phyloP scores from a whole-genome alignment of 37 sponge, comb jelly and placozoan genomes.

The Spongia lamella region DNA sequence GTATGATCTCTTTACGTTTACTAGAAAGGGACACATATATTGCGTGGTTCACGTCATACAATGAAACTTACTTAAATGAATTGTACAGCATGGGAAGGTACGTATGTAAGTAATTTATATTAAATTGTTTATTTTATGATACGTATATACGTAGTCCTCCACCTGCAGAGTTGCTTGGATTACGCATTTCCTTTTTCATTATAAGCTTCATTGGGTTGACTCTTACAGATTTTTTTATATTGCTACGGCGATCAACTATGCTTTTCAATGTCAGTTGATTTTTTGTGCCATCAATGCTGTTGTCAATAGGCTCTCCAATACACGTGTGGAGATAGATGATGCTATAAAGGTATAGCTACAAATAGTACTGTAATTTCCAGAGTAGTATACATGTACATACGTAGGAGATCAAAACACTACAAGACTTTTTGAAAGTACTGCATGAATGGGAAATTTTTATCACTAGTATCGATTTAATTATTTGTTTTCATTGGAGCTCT shows the following conservation, averaged over 20 bases:
- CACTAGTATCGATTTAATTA: too few relatives aligned
- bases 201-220: constrained; percentile 59
- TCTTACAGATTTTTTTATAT: constrained; percentile 69
- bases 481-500: too few relatives aligned
- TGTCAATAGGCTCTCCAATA: constrained; percentile 24
- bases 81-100: too few relatives aligned
- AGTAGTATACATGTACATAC: too few relatives aligned
- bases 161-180: not conserved
- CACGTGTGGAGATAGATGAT: constrained; percentile 48
- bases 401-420: too few relatives aligned
- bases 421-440: too few relatives aligned
- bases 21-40: constrained; percentile 28
- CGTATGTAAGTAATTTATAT: too few relatives aligned
- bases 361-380: too few relatives aligned
- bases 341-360: constrained; percentile 65
- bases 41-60: constrained; percentile 12
- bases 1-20: constrained; percentile 48
- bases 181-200: constrained; percentile 19
- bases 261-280: constrained; percentile 79
- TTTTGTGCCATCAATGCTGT: constrained; percentile 59
- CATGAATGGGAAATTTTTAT: too few relatives aligned
- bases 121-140: too few relatives aligned
- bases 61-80: too few relatives aligned
- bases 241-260: constrained; percentile 76
- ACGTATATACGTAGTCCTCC: too few relatives aligned